A percentile compares a stretch with the other conserved stretches of the same genome.
Evolutionary conservation across 2,888 invertebrate species (phyloP).

Genomic region (Dendrolimus pini): DNA sequence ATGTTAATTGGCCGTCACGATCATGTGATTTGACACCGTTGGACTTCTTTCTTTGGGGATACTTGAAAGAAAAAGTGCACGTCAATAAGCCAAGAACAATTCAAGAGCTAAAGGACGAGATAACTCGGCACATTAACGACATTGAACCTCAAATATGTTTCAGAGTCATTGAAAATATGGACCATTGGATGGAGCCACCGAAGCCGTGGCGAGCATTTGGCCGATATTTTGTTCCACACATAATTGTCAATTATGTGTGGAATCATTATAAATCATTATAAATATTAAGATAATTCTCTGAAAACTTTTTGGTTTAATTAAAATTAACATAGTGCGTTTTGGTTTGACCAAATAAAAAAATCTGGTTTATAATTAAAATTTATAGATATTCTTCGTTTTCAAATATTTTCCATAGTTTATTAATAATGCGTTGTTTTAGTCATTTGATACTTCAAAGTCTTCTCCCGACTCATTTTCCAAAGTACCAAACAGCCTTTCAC

Average conservation of each 20-base stretch:
- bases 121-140: constrained; percentile 12
- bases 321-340: not conserved
- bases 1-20: constrained; percentile 12
- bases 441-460: too few species aligned
- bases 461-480: too few species aligned
- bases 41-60: constrained; percentile 13
- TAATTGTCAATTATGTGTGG: too few species aligned
- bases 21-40: constrained; percentile 12
- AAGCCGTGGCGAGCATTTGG: constrained; percentile 9
- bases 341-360: too few species aligned
- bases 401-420: too few species aligned
- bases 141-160: constrained; percentile 13
- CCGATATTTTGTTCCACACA: constrained; percentile 6
- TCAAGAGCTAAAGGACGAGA: constrained; percentile 13
- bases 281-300: constrained; percentile 1
- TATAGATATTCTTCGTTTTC: too few species aligned
- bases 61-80: constrained; percentile 12
- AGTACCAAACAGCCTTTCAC: too few species aligned
- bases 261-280: not conserved
- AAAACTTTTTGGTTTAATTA: not conserved
- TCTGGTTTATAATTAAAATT: too few species aligned
- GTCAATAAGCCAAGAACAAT: constrained; percentile 12
- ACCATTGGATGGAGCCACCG: constrained; percentile 10
- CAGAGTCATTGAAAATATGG: constrained; percentile 7
- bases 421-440: too few species aligned